Evolutionary conservation across 2,888 invertebrate species (phyloP), one percentile per base, ranked within the genome.

Genomic region (Heliconius aoede): DNA sequence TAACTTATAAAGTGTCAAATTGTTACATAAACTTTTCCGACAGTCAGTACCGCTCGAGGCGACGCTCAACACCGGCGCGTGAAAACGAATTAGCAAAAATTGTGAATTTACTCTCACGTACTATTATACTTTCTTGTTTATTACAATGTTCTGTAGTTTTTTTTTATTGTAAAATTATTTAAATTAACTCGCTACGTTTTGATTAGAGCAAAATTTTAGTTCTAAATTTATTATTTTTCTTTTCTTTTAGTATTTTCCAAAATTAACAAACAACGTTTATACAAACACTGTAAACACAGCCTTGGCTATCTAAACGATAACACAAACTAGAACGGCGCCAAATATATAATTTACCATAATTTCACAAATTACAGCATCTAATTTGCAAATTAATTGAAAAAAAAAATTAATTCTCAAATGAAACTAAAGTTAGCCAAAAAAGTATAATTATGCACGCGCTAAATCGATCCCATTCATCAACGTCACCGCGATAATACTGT

Each of bases 401-500:
- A 73, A 51, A 73, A 73, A 64, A 73, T 74, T 72, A 74, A 78
- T 32, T 9, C 72, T 46, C 76, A 55, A 74, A 76, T 80, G 67
- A 78, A 73, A 51, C n/a, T 67, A 65, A 80, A 74, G 51, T 30
- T 40, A 51, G 65, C 28, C 64, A 78, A 81, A 80, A 80, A 78
- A 75, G 26, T 69, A 82, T 80, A 84, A 84, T 85, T 82, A 83
- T 80, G 82, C 80, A 79, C 65, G 79, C 81, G 74, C 80, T 81
- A 82, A 84, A 86, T 85, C 82, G 83, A 82, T 84, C 81, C 82
- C 84, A 87, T 87, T 84, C 82, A 87, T 88, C 88, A 88, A 86
- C 78, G 86, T 87, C 87, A 81, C 80, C 68, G 83, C 85, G 86
- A 89, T 90, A 90, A 88, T 85, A 86, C 86, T 89, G 86, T 87